Percentiles rank a stretch among this genome's conserved stretches.
These are phyloP conservation scores for Cinara cedri DNA, from an alignment of 2,888 invertebrate species.

Conservation along the genomic window DNA sequence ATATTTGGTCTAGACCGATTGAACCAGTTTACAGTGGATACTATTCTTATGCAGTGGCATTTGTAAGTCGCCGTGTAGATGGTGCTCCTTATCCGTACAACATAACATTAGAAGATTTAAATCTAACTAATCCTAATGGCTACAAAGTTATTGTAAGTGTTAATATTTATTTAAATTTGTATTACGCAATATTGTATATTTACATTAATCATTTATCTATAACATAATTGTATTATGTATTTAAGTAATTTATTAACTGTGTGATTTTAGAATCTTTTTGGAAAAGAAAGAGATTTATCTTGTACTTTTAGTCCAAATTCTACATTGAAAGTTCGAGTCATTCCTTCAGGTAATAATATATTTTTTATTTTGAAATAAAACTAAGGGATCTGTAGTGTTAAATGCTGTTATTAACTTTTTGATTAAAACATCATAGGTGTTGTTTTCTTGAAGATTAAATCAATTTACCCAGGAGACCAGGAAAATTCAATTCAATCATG, in stretches of 20 bases:
- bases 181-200: not conserved
- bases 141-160: conserved; percentile 63
- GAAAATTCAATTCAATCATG: not conserved
- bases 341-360: conserved; percentile 50
- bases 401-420: not conserved
- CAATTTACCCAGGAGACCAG: too few relatives aligned
- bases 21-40: conserved; percentile 64
- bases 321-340: conserved; percentile 49
- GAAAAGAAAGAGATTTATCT: not conserved
- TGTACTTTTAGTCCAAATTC: conserved; percentile 18
- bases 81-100: conserved; percentile 64
- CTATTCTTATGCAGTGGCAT: conserved; percentile 68
- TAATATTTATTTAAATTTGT: not conserved
- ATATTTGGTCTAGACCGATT: conserved; percentile 69
- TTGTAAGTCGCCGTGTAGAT: conserved; percentile 66
- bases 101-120: conserved; percentile 62
- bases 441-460: conserved; percentile 42
- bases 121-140: conserved; percentile 62
- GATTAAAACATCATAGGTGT: conserved; percentile 14
- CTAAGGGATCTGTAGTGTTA: too few relatives aligned
- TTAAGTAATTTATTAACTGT: too few relatives aligned
- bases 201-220: not conserved
- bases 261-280: conserved; percentile 56
- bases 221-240: not conserved
- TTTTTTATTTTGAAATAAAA: not conserved